phyloP scores from a whole-genome alignment of 1,140 invertebrate genomes.

The Hyles vespertilio region DNA sequence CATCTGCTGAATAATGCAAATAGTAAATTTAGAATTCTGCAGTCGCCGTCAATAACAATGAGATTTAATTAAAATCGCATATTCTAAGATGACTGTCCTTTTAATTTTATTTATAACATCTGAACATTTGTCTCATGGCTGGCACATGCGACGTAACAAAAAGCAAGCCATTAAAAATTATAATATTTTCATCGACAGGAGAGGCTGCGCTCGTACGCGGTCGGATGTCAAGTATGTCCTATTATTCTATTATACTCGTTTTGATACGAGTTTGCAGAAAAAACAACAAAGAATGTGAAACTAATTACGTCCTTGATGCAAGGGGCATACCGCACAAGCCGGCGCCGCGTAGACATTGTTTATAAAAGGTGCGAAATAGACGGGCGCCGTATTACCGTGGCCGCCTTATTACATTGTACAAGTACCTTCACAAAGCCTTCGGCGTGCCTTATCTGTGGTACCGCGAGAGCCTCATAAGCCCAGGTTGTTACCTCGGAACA shows the following conservation, averaged over 20 bases:
- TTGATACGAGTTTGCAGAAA: not conserved
- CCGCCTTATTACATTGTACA: slow-evolving; percentile 53
- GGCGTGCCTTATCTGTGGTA: slow-evolving; percentile 63
- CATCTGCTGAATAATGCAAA: too few relatives aligned
- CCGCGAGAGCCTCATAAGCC: slow-evolving; percentile 58
- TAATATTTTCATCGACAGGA: slow-evolving; percentile 10
- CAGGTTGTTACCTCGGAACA: slow-evolving; percentile 64
- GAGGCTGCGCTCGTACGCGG: too few relatives aligned
- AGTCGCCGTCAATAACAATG: too few relatives aligned
- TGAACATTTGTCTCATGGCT: not conserved
- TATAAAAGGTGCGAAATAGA: slow-evolving; percentile 52
- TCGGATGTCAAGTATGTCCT: too few relatives aligned
- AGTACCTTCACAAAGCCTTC: slow-evolving; percentile 53
- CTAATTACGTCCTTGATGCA: slow-evolving; percentile 40
- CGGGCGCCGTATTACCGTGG: slow-evolving; percentile 33
- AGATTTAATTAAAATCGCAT: too few relatives aligned
- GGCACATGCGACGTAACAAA: not conserved
- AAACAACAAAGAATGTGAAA: slow-evolving; percentile 26
- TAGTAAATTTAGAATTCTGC: too few relatives aligned
- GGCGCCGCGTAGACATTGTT: slow-evolving; percentile 38
- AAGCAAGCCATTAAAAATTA: slow-evolving; percentile 13
- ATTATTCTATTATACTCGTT: too few relatives aligned
- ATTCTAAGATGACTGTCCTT: too few relatives aligned
- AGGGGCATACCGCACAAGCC: slow-evolving; percentile 11
- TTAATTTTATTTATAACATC: too few relatives aligned